Base-by-base conservation (phyloP, 2,888 invertebrate species). In the Azorinus chamasolen region DNA sequence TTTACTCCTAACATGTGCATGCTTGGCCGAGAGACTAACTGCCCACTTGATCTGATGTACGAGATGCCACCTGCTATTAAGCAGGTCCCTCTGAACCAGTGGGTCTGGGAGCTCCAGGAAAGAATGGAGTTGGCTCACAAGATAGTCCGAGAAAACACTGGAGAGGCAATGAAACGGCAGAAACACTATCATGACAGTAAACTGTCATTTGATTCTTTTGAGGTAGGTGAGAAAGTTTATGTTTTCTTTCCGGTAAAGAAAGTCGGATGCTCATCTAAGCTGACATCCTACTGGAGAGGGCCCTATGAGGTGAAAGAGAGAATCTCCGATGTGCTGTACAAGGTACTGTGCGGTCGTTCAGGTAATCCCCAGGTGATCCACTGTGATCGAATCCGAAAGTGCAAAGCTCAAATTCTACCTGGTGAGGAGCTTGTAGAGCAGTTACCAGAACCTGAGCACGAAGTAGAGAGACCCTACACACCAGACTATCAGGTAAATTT, bases 101-200 rank as follows among this genome's bases (percentile, higher is more conserved):
- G 66, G 73, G 73, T 62, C 2, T 73, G 73, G 73, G 61, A 66
- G 25, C 27, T 73, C 4, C 55, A 61, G 14, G 73, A 73, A 43
- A 24, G 32, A 12, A 20, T 73, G 18, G 73, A 73, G 18, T 12
- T 18, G 1, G 62, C 73, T 3, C 73, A 73, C 22, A 4, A 12
- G 4, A 24, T 66, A 32, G 66, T 68, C 10, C n/a, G 73, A 16
- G 2, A 55, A 10, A 58, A 72, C 22, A 54, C 59, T 5, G 54
- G 18, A 6, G n/a, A 45, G 16, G 53, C 43, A 24, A 65, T 65
- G 54, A 20, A 22, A 5, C 53, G 72, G 27, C 72, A 72, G 48
- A 65, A 72, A 54, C 2, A 54, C 14, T 69, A 69, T 46, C 58
- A 24, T 20, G 58, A 66, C 50, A 46, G 25, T 18, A 55, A 45